Conservation (phyloP, 2,797 vertebrate genomes). For the Hypotaenidia okinawae region DNA sequence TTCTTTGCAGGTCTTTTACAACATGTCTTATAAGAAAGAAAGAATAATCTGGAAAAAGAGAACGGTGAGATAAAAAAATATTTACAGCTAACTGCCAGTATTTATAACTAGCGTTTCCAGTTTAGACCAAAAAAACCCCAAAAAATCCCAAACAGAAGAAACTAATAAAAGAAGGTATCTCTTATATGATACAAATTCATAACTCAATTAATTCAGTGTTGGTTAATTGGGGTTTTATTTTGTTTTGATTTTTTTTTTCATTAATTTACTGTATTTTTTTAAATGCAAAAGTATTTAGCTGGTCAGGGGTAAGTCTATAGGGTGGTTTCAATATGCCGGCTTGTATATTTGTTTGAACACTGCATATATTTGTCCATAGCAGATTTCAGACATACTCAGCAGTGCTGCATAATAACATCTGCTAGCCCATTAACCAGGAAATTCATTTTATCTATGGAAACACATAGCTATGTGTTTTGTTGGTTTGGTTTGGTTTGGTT, state of each 20-base stretch:
- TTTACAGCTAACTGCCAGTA: not conserved
- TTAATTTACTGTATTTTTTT: not conserved
- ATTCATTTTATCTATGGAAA: not conserved
- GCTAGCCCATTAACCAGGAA: fast-evolving
- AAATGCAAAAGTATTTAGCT: not conserved
- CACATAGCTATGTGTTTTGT: not conserved
- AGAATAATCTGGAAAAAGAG: not conserved
- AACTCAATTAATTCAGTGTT: not conserved
- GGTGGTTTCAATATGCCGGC: not conserved
- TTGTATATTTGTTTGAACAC: not conserved
- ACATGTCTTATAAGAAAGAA: not conserved
- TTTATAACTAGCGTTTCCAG: not conserved
- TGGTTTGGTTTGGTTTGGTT: not conserved
- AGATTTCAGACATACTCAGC: not conserved
- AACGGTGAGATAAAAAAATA: not conserved
- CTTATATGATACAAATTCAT: not conserved
- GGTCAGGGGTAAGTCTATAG: not conserved
- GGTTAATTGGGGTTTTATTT: fast-evolving
- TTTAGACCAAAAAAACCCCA: not conserved
- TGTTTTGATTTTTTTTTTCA: not conserved
- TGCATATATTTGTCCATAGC: not conserved
- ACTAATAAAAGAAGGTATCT: fast-evolving
- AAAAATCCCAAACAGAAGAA: not conserved
- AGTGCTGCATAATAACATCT: not conserved
- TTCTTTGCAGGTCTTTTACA: not conserved